Evolutionary conservation across 1,140 invertebrate genomes (phyloP).

Genomic region (Drosophila sp.): DNA sequence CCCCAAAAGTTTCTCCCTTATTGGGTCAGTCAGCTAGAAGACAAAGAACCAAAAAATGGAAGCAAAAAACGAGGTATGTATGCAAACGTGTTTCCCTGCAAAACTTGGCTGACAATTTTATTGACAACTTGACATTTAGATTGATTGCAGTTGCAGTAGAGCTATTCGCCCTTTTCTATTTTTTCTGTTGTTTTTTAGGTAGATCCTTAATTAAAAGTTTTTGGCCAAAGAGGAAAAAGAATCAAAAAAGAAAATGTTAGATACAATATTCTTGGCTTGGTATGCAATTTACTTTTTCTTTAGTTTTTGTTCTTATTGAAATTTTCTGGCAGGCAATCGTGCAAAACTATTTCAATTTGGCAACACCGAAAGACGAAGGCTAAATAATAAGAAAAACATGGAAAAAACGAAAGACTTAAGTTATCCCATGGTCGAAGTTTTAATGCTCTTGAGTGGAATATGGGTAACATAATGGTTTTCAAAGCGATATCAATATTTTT

Average conservation of each 20-base stretch:
- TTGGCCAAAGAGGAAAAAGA: conserved; percentile 35
- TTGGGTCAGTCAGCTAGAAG: conserved; percentile 21
- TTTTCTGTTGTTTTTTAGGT: conserved; percentile 12
- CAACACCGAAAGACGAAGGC: conserved; percentile 27
- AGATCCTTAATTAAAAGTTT: conserved; percentile 74
- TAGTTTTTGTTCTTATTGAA: conserved; percentile 16
- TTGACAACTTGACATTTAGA: conserved; percentile 77
- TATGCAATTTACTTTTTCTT: conserved; percentile 42
- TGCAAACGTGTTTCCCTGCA: conserved; percentile 65
- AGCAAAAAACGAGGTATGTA: conserved; percentile 29
- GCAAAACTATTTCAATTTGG: conserved; percentile 71
- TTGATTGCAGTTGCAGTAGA: conserved; percentile 71
- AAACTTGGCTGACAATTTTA: conserved; percentile 69
- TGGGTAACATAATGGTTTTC: too few species aligned
- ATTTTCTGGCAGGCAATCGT: conserved; percentile 38
- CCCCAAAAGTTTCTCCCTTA: conserved; percentile 16
- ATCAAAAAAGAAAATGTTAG: conserved; percentile 22
- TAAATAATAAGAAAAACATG: conserved; percentile 26
- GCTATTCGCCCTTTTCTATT: conserved; percentile 18
- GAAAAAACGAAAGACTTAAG: not conserved
- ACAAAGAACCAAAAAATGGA: conserved; percentile 48
- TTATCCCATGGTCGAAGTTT: conserved; percentile 14
- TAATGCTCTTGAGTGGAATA: conserved; percentile 20
- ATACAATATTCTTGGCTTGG: conserved; percentile 12
- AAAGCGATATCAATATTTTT: too few species aligned